Base-by-base conservation (phyloP, 2,888 invertebrate species). In the Leptopilina myrica region DNA sequence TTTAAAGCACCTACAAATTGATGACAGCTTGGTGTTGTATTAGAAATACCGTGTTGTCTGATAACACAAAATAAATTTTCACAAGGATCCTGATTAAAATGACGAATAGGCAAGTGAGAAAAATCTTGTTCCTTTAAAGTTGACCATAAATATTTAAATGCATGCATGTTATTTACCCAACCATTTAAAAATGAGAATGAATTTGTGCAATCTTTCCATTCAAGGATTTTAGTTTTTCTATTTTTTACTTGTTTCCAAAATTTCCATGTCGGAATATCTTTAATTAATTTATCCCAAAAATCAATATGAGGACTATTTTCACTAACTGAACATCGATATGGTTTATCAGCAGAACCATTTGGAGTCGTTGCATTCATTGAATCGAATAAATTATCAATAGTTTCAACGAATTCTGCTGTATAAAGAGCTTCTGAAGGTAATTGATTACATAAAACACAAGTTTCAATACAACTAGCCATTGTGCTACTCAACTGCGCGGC, bases 401-500 rank as follows among this genome's bases (percentile, higher is more conserved):
- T n/a, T 11, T 69, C 5, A 14, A 69, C 69, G 33, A 65, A 65
- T 65, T 65, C 33, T 11, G 53, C 49, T 5, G 69, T 69, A n/a
- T 46, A 26, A 5, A 69, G 12, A 69, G 69, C 49, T 14, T 49
- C 69, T 26, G 15, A 15, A 40, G 69, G 69, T 40, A 69, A 26
- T 1, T 46, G 26, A 33, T 14, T 14, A 49, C 5, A 40, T 11
- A 15, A 4, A 49, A 69, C 11, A 26, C 43, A 26, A 15, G 46
- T 69, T 7, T 49, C 15, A 43, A 69, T 49, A 14, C 11, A n/a
- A 20, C 11, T 11, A 15, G 69, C 69, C 15, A 56, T 69, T 9
- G 69, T 33, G 15, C 49, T 69, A 26, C 69, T 69, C 49, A 69
- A 56, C 20, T 69, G 69, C 49, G 15, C 53, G n/a, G 69, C 69